phyloP scores from a whole-genome alignment of 1,140 invertebrate species.

The Steinernema khuongi region DNA sequence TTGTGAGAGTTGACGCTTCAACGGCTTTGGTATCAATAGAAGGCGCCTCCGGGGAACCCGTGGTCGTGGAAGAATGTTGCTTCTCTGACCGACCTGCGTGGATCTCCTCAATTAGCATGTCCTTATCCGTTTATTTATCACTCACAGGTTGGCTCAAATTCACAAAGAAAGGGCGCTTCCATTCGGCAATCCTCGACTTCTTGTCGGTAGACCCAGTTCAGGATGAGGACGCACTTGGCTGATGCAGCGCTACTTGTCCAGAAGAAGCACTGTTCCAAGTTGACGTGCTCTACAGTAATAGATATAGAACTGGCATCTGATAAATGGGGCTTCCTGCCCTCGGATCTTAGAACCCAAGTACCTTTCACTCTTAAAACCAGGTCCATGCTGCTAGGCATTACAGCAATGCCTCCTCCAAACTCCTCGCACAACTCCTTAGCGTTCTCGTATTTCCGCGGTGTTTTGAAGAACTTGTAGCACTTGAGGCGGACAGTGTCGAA shows the following conservation, averaged over 20 bases:
- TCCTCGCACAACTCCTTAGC: not conserved
- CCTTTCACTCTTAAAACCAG: not conserved
- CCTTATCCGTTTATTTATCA: too few relatives aligned
- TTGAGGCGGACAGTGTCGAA: not conserved
- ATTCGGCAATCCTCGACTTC: not conserved
- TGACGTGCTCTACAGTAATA: not conserved
- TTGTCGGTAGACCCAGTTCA: not conserved
- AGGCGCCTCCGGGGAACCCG: too few relatives aligned
- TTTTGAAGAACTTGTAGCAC: not conserved
- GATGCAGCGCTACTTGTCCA: not conserved
- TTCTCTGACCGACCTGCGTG: too few relatives aligned
- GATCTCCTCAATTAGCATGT: too few relatives aligned
- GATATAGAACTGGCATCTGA: not conserved
- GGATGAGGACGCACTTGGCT: not conserved
- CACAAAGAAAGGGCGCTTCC: not conserved
- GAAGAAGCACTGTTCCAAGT: not conserved
- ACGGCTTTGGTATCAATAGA: too few relatives aligned
- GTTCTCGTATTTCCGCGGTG: not conserved
- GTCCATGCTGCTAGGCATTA: not conserved
- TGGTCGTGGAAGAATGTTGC: not conserved
- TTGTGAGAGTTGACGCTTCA: too few relatives aligned
- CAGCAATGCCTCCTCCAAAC: not conserved
- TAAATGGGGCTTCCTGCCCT: not conserved
- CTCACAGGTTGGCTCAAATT: not conserved
- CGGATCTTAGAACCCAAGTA: not conserved